Evolutionary conservation across 2,113 vertebrate species (phyloP).

Genomic region (Grus americana): DNA sequence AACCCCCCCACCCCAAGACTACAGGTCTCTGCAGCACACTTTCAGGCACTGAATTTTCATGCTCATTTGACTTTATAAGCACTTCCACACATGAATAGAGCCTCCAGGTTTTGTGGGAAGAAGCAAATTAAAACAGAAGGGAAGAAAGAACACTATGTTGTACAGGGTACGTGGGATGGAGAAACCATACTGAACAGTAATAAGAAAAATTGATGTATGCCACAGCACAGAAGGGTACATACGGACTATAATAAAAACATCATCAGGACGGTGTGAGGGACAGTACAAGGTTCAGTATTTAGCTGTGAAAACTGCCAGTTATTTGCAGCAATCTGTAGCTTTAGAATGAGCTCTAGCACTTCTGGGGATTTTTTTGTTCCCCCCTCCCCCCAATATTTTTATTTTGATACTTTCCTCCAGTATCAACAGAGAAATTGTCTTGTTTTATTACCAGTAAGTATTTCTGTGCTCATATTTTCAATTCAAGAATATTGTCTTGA

Average conservation of each 20-base stretch:
- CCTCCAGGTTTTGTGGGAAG: constrained; percentile 1
- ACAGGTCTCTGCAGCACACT: neutral
- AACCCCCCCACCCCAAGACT: neutral
- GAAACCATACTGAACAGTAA: neutral
- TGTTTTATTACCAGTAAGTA: neutral
- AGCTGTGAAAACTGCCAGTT: neutral
- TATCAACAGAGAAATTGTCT: neutral
- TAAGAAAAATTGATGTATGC: neutral
- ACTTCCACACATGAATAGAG: neutral
- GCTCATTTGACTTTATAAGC: constrained; percentile 23
- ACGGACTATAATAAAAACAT: neutral
- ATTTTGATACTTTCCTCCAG: neutral
- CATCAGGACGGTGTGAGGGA: neutral
- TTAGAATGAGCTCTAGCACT: neutral
- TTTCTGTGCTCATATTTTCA: constrained; percentile 43
- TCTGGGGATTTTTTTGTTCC: neutral
- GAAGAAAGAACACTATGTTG: constrained; percentile 15
- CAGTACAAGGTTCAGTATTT: neutral
- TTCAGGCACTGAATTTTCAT: constrained; percentile 3
- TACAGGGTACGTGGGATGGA: neutral
- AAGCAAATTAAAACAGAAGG: constrained; percentile 41
- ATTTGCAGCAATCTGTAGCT: neutral
- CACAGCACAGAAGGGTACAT: constrained; percentile 1
- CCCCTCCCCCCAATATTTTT: neutral
- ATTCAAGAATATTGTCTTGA: neutral